A percentile compares a stretch with the other conserved stretches of the same genome.
phyloP scores from a whole-genome alignment of 2,113 vertebrate genomes.

The human region GRCh38 chr16:50835001-50835500 shows the following conservation, averaged over 20 bases:
- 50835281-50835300: not conserved
- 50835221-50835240: not conserved
- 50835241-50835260: not conserved
- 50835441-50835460: accelerated
- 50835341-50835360: not conserved
- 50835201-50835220: not conserved
- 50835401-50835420: not conserved
- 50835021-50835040: accelerated
- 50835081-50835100: not conserved
- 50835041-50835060: not conserved
- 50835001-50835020: not conserved
- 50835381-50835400: not conserved
- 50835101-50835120: accelerated
- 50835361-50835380: not conserved
- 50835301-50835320: not conserved
- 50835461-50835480: not conserved
- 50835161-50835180: not conserved
- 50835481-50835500: not conserved
- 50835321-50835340: not conserved
- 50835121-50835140: not conserved
- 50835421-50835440: accelerated
- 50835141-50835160: not conserved
- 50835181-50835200: not conserved
- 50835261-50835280: not conserved
- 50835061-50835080: accelerated